Percentiles rank a stretch among this genome's conserved stretches.
Conservation (phyloP, 2,888 invertebrate genomes). For the Tinea pellionella region DNA sequence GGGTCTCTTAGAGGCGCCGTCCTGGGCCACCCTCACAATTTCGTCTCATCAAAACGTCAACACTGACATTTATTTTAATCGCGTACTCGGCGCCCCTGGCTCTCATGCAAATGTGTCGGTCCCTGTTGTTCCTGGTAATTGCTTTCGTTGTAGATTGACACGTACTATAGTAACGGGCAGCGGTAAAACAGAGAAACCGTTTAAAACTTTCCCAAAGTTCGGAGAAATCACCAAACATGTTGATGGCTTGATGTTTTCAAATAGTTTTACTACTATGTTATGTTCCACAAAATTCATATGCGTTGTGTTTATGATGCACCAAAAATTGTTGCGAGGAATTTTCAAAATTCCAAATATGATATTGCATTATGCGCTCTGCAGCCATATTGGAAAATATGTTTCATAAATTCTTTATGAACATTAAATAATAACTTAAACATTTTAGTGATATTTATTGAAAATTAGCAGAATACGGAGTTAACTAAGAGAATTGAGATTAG, state of each 20-base stretch:
- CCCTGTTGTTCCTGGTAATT: conserved; percentile 31
- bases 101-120: conserved; percentile 19
- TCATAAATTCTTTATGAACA: too few relatives aligned
- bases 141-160: conserved; percentile 58
- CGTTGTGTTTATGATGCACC: conserved; percentile 11
- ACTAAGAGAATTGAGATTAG: background rate
- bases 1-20: conserved; percentile 1
- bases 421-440: too few relatives aligned
- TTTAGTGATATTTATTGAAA: too few relatives aligned
- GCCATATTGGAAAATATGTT: too few relatives aligned
- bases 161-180: conserved; percentile 29
- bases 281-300: background rate
- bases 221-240: conserved; percentile 15
- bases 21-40: conserved; percentile 32
- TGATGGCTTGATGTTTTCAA: background rate
- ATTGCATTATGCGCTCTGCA: conserved; percentile 4
- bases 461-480: too few relatives aligned
- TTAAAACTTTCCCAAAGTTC: conserved; percentile 36
- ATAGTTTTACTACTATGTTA: background rate
- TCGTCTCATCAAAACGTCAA: conserved; percentile 66
- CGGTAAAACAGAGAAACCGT: conserved; percentile 29
- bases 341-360: conserved; percentile 9
- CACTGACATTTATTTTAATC: conserved; percentile 61
- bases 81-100: conserved; percentile 29
- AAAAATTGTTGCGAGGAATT: conserved; percentile 9